Base-by-base conservation (phyloP, 2,113 vertebrate genomes). In the Daphoenositta chrysoptera region DNA sequence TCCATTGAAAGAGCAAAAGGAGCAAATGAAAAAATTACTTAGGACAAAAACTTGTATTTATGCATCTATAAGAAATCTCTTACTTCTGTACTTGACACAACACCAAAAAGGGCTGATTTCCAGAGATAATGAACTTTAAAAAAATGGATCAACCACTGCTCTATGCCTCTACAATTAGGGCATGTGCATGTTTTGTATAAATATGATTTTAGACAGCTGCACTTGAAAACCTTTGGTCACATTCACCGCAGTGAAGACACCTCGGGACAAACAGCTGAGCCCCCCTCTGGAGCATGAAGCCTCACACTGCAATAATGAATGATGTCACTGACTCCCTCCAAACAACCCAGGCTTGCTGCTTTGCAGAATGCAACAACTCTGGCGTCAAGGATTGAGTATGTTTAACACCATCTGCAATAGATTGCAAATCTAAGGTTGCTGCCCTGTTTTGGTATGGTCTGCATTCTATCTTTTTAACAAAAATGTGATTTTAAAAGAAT, bases 191-290 rank as follows among this genome's bases (percentile, higher is more conserved):
- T 54, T 65, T 54, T 57, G 15, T 58, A 54, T 33, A 84, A 75
- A 63, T 1, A 90, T 13, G 15, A 70, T 51, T 92, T 94, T 48
- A 87, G 50, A 58, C 84, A 91, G 39, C 30, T 64, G 35, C 61
- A 42, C 53, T 89, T 48, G 44, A 70, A 91, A 89, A 82, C 26
- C 58, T 47, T 71, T 51, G 80, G 56, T 73, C 51, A 37, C 37
- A 60, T 66, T 78, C 35, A 63, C 24, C 0, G 0, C 39, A 91
- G 28, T 8, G n/a, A 91, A 81, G 61, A 77, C 66, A 89, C n/a
- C 30, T 66, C 86, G 48, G 76, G 60, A 92, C 51, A 81, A 91
- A 58, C 17, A 87, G 37, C 60, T 87, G 81, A 82, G 72, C 31
- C 40, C 33, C 13, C 1, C 39, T 77, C 40, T 14, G 56, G 63